Conservation (phyloP, 2,113 vertebrate genomes). For the Sinosuthora webbiana region DNA sequence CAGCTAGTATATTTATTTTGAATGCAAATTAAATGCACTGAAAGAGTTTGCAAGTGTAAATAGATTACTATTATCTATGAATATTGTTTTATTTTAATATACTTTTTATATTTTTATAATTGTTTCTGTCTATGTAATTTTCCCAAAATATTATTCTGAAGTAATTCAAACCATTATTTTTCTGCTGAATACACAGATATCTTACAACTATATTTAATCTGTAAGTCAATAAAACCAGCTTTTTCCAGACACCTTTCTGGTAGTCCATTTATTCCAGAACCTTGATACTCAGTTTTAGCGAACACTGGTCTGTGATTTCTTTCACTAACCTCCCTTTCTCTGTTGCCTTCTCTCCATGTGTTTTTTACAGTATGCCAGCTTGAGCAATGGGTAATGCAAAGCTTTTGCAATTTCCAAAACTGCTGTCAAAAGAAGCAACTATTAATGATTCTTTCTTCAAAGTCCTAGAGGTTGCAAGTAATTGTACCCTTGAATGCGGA, state of each 20-base stretch:
- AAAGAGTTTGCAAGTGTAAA: background rate
- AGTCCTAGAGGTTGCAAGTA: background rate
- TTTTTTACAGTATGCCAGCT: background rate
- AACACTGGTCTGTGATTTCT: background rate
- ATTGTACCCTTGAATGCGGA: background rate
- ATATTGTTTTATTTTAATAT: background rate
- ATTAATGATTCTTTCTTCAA: background rate
- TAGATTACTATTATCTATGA: background rate
- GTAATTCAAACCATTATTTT: slow-evolving; percentile 4
- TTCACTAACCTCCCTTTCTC: background rate
- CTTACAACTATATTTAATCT: background rate
- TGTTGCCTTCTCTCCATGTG: background rate
- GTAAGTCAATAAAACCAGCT: background rate
- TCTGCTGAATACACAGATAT: background rate
- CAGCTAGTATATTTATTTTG: background rate
- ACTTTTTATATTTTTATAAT: background rate
- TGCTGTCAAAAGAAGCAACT: background rate
- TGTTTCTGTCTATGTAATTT: background rate
- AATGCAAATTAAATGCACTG: background rate
- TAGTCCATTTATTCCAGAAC: background rate
- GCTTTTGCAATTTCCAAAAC: background rate
- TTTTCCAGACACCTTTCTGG: background rate
- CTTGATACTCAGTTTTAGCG: background rate
- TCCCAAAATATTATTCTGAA: background rate
- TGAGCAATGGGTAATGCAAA: background rate